phyloP scores from a whole-genome alignment of 1,140 invertebrate species.

The Lasioglossum baleicum region DNA sequence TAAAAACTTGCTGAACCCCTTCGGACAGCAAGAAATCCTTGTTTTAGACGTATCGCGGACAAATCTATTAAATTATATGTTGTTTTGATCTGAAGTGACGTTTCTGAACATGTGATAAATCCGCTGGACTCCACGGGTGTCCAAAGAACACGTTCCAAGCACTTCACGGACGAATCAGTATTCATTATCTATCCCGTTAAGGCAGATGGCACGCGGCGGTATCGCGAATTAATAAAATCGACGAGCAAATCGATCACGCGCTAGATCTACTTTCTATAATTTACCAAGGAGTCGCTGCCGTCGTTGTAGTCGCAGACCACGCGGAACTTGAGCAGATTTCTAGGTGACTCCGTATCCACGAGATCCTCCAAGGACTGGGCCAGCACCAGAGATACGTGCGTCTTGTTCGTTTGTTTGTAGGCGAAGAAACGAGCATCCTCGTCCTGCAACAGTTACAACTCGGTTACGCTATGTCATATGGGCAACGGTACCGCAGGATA shows the following conservation, averaged over 20 bases:
- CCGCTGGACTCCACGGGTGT: no score
- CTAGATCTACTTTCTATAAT: constrained; percentile 36
- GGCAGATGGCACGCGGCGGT: no score
- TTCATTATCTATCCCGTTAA: no score
- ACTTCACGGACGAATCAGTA: no score
- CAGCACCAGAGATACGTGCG: constrained; percentile 86
- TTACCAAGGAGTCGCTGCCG: constrained; percentile 76
- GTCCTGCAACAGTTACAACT: constrained; percentile 71
- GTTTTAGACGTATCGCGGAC: no score
- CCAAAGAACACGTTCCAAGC: no score
- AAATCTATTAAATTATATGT: no score
- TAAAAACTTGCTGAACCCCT: no score
- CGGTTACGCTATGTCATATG: constrained; percentile 3
- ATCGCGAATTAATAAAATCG: neutral
- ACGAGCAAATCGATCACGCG: neutral
- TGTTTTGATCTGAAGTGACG: no score
- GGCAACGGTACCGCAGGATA: constrained; percentile 24
- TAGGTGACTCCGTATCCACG: constrained; percentile 88
- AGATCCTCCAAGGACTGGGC: constrained; percentile 88
- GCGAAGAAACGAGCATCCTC: constrained; percentile 87
- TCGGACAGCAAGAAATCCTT: no score
- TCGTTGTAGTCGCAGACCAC: constrained; percentile 81
- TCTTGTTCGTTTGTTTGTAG: constrained; percentile 85
- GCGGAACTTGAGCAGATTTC: constrained; percentile 91
- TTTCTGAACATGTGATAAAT: no score